Evolutionary conservation across 2,797 vertebrate genomes (phyloP), one percentile per base, ranked within the genome.

Genomic region (Lacerta agilis): DNA sequence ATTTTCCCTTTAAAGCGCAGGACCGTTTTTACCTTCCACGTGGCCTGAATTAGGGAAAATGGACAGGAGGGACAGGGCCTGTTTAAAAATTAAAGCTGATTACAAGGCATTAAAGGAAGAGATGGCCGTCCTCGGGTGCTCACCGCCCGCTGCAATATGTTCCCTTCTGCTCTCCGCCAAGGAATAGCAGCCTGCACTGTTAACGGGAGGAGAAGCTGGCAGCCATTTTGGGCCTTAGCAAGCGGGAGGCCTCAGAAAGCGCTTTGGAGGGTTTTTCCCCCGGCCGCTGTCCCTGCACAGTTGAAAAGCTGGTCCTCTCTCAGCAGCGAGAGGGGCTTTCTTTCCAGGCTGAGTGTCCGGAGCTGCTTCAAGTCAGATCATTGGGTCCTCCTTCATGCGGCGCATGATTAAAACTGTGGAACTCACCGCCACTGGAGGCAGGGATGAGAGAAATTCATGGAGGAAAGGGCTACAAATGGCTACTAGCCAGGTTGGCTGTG

Each of bases 21-120:
- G 61, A 11, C 93, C 90, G 75, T 89, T 55, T 43, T 92, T 91
- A 82, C 90, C 86, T 91, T 91, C 92, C 88, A 92, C 90, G 81
- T 89, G 90, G 90, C 89, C 92, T 73, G 89, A 94, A 94, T 95
- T 93, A 94, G 90, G 86, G 92, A 89, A 93, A 90, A 90, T 93
- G 94, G 94, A 94, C 95, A 93, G 89, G 89, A 94, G 91, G 91
- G 91, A 61, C 23, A 91, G 55, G 92, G 66, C 79, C 94, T 96
- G 72, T 95, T 96, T 95, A 95, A 97, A 96, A 96, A 96, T 94
- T 94, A 95, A 97, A 97, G 91, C 96, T 96, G 95, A 96, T 97
- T 94, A 96, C 86, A 80, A 80, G 87, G 94, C 94, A 94, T 96
- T 96, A 94, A 94, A 96, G 91, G 94, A 94, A 69, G 13, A 86